Conservation (phyloP, 2,113 vertebrate species). For the Rhegmatorhina hoffmannsi region DNA sequence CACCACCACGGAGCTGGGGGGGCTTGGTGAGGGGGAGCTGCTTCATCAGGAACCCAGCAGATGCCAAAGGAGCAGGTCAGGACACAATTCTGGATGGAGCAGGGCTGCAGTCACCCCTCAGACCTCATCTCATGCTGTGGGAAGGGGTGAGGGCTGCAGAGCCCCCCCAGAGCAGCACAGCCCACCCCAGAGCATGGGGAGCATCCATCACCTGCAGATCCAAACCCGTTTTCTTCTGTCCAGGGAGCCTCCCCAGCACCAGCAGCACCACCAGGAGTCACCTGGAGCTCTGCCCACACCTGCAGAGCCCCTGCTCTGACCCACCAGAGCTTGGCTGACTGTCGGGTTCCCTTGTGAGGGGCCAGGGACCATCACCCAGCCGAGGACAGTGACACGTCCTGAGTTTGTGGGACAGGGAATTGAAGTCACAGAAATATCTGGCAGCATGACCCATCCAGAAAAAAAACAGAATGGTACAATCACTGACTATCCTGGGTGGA, state of each 20-base stretch:
- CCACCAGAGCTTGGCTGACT: neutral
- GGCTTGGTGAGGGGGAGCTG: neutral
- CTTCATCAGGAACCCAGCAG: neutral
- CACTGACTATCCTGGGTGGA: neutral
- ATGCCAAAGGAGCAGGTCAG: neutral
- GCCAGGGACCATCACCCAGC: accelerated
- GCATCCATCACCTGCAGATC: accelerated
- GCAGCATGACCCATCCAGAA: neutral
- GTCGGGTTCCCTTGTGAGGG: neutral
- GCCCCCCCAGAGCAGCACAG: neutral
- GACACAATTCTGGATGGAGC: neutral
- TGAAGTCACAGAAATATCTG: neutral
- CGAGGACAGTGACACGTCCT: neutral
- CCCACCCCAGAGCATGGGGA: neutral
- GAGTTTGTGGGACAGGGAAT: neutral
- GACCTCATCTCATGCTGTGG: neutral
- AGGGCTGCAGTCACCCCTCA: neutral
- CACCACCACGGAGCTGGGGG: neutral
- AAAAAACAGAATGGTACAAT: neutral
- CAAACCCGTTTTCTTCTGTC: accelerated
- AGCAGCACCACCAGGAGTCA: neutral
- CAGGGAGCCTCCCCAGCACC: neutral
- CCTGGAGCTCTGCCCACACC: accelerated
- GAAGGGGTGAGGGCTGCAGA: neutral
- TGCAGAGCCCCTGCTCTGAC: no score